Evolutionary conservation across 2,797 vertebrate species (phyloP), one percentile per base, ranked within the genome.

Genomic region (Bufotes viridis): DNA sequence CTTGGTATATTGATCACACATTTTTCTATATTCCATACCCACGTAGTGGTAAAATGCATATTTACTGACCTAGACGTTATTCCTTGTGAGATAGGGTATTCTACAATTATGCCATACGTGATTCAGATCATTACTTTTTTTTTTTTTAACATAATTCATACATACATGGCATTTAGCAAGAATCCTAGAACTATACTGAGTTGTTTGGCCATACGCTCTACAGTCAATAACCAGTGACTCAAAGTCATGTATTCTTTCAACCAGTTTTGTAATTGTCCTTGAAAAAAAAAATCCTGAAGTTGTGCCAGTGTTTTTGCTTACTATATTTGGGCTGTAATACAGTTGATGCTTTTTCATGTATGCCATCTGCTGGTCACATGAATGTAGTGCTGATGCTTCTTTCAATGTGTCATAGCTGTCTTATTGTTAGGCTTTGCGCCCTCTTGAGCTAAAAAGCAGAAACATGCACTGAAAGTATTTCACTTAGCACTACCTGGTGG

Each of bases 361-460:
- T 70, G 34, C 80, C 60, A 49, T 26, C 80, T 82, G 61, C 34
- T 82, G 63, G 81, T 53, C 10, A 55, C 12, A 83, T 70, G n/a
- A 18, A 18, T 34, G 29, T 58, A 72, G 18, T 82, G 11, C 49
- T 70, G 26, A n/a, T 55, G 26, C 14, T 55, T 82, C 14, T 29
- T 29, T 29, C 67, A 67, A 2, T 20, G 26, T 81, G 17, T 22
- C 11, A 74, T 42, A 9, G 18, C 29, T 80, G 20, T 20, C 53
- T 55, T 13, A 10, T 0, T 55, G 53, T 55, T 55, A 11, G 42
- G 20, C 53, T 42, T 60, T 81, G 15, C 49, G 61, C 34, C 80
- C 49, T 22, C 80, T 82, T n/a, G 34, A 49, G 80, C 29, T 51
- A 13, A 82, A 65, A 63, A 24, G 7, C 42, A 49, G 29, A 8